Base-by-base conservation (phyloP, 1,140 invertebrate genomes). In the Chymomyza costata region DNA sequence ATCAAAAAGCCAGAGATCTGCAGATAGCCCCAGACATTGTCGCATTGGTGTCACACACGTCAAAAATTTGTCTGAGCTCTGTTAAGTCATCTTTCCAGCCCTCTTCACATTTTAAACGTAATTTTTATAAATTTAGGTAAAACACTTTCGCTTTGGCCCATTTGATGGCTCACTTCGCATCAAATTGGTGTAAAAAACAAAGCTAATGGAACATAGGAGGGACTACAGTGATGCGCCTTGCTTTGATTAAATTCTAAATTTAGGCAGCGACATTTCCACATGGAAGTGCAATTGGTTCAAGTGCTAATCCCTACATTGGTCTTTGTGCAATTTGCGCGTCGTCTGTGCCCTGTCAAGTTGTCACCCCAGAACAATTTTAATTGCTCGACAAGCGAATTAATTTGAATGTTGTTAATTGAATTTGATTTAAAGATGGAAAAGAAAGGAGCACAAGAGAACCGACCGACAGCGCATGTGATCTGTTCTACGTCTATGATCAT, bases 361-460 rank as follows among this genome's bases (percentile, higher is more conserved):
- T 48, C 32, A 31, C 54, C 48, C 63, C 10, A 45, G 37, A 78
- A 64, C 65, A 67, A 83, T 83, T 83, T 83, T 83, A 83, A 83
- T 83, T 82, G 69, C 73, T 60, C 76, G 80, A 83, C 80, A 83
- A 64, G 68, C 61, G 81, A 83, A 83, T 83, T 83, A 83, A 83
- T 83, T 83, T n/a, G 80, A 83, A 65, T 74, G 80, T 65, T 80
- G 80, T 74, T 83, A 83, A 83, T 83, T 83, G 80, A 80, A 83
- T 83, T 83, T 83, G 80, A 83, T 83, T 61, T 67, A 60, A 43
- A 44, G 74, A 62, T 49, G 35, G 34, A 48, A 55, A 54, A 52
- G 48, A 55, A 52, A 54, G 54, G 51, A 50, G 67, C 62, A 51
- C n/a, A n/a, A n/a, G n/a, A n/a, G n/a, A n/a, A n/a, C n/a, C n/a